Conservation (phyloP, 2,888 invertebrate genomes). For the Harpalus rubripes region DNA sequence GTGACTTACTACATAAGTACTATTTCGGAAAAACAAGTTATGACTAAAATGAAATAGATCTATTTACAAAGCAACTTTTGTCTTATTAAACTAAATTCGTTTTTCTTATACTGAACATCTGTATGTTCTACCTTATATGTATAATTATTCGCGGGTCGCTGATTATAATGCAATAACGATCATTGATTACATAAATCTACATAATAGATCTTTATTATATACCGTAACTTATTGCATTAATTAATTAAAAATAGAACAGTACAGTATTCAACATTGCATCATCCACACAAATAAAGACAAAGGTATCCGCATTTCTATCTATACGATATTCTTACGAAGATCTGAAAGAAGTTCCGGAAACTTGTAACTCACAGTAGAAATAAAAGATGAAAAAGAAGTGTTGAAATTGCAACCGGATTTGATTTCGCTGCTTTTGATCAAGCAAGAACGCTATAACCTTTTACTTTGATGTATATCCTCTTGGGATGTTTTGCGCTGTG, state of each 20-base stretch:
- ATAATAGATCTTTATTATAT: conserved; percentile 34
- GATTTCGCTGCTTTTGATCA: conserved; percentile 9
- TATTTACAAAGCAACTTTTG: no score
- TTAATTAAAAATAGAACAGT: conserved; percentile 20
- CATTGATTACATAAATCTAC: conserved; percentile 21
- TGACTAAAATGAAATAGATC: no score
- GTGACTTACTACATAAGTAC: no score
- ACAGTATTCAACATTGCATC: conserved; percentile 17
- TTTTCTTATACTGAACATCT: no score
- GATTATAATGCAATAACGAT: conserved; percentile 33
- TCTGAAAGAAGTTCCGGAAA: conserved; percentile 20
- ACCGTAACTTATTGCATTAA: conserved; percentile 40
- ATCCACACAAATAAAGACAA: neutral
- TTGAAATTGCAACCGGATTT: conserved; percentile 31
- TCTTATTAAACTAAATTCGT: no score
- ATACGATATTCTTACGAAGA: conserved; percentile 2
- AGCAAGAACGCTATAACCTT: neutral
- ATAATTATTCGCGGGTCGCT: neutral
- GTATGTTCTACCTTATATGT: no score
- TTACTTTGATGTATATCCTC: neutral
- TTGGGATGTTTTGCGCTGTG: neutral
- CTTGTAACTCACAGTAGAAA: neutral
- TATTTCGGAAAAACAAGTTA: no score
- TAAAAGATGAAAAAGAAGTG: conserved; percentile 19
- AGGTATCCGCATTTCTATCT: conserved; percentile 28